Base-by-base conservation (phyloP, 2,888 invertebrate genomes). In the Holacanthella duospinosa region DNA sequence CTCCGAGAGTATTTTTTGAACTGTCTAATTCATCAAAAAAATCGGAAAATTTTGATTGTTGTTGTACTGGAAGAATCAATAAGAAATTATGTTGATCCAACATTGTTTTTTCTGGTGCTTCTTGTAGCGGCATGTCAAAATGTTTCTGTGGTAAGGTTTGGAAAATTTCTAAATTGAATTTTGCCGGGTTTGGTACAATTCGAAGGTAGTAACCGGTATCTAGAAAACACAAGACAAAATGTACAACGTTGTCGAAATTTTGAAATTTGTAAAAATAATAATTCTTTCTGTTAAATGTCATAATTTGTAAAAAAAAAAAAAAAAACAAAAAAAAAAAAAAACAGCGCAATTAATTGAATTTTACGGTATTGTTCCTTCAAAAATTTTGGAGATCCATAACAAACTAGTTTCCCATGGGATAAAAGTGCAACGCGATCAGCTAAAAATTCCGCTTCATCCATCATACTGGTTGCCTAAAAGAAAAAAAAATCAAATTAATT, bases 371-470 rank as follows among this genome's bases (percentile, higher is more conserved):
- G 64, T 1, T 60, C 43, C 53, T 63, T 64, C 2, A 71, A 55
- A 43, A 44, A 71, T n/a, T 59, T 54, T 16, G 66, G 43, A 12
- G 63, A 57, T 25, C 71, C 71, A 59, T 53, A 68, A 29, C 71
- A 69, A 21, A 71, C 55, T 4, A 71, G 59, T 54, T 64, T 66
- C 2, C 69, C 71, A 64, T 71, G 69, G 24, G 69, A 60, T 16
- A 69, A 28, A 0, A 71, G 55, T 12, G 64, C 71, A 29, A 71
- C 44, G 29, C 65, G 53, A 43, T 71, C 71, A 1, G 65, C 69
- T 36, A 71, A 60, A 62, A 64, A 64, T 44, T 71, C 71, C 2
- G 71, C 71, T 64, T 71, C 71, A 44, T 71, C 71, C 66, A 70
- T 67, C 29, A 61, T 26, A 43, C 57, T 64, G 16, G 64, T 64